These are phyloP conservation scores for Sarcophaga variegata DNA, from an alignment of 2,888 invertebrate genomes.

Conservation along the genomic window DNA sequence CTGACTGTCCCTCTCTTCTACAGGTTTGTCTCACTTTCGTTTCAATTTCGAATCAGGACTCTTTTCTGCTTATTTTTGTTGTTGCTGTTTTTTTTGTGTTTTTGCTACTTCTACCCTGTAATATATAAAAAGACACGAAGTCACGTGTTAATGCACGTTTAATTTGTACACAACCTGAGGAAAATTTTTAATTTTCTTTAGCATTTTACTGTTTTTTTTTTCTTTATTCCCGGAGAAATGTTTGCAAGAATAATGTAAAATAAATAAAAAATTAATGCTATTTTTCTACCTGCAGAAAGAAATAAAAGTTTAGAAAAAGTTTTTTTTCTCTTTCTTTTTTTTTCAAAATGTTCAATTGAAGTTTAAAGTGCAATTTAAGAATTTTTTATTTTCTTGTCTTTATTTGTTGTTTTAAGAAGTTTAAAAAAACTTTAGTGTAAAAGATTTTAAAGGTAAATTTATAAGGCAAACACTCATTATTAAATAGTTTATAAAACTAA, in stretches of 20 bases:
- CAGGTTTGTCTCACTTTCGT: neutral
- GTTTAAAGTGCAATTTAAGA: constrained; percentile 14
- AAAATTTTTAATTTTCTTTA: constrained; percentile 33
- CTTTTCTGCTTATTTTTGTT: neutral
- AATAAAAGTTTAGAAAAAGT: constrained; percentile 1
- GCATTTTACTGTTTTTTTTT: neutral
- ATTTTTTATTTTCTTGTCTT: neutral
- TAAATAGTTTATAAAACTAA: too few relatives aligned
- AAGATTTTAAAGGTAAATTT: neutral
- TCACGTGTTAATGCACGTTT: constrained; percentile 73
- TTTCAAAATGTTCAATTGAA: constrained; percentile 11
- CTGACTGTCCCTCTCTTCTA: neutral
- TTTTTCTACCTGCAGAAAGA: neutral
- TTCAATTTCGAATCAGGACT: neutral
- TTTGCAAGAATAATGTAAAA: neutral
- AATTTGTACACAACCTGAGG: constrained; percentile 71
- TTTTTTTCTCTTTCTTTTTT: neutral
- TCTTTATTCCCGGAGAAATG: neutral
- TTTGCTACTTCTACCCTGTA: neutral
- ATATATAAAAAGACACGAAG: constrained; percentile 71
- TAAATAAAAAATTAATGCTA: neutral
- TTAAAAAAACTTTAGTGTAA: neutral
- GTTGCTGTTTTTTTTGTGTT: neutral
- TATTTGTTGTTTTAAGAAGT: neutral
- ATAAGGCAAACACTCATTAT: too few relatives aligned